Evolutionary conservation across 2,113 vertebrate genomes (phyloP).

Genomic region (Channa argus): DNA sequence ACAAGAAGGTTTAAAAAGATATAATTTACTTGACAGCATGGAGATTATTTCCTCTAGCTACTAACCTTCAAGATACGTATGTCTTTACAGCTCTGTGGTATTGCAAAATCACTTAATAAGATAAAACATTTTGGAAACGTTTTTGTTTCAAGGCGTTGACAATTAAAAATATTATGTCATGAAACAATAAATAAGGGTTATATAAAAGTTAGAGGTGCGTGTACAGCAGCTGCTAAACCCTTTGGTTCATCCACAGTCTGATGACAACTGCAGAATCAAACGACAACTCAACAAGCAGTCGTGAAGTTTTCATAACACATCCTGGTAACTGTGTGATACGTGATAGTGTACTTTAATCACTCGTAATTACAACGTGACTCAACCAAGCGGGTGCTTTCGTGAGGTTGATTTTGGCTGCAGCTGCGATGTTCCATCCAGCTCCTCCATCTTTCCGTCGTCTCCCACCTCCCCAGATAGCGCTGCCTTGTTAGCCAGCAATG

Average conservation of each 20-base stretch:
- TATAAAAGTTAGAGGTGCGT: no score
- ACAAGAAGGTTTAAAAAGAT: no score
- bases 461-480: conserved; percentile 32
- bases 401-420: conserved; percentile 54
- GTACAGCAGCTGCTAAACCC: conserved; percentile 41
- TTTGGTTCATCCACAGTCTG: background rate
- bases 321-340: conserved; percentile 56
- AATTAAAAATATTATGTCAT: no score
- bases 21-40: no score
- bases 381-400: conserved; percentile 21
- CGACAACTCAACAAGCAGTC: conserved; percentile 8
- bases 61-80: no score
- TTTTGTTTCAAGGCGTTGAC: background rate
- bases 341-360: conserved; percentile 65
- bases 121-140: background rate
- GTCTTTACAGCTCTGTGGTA: background rate
- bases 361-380: conserved; percentile 48
- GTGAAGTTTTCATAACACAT: conserved; percentile 63
- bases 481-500: conserved; percentile 66
- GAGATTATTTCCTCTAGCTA: no score
- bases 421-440: conserved; percentile 45
- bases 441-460: conserved; percentile 42
- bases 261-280: conserved; percentile 38
- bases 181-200: no score
- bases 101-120: background rate